phyloP scores from a whole-genome alignment of 2,797 vertebrate species.

The Sebastolobus altivelis region DNA sequence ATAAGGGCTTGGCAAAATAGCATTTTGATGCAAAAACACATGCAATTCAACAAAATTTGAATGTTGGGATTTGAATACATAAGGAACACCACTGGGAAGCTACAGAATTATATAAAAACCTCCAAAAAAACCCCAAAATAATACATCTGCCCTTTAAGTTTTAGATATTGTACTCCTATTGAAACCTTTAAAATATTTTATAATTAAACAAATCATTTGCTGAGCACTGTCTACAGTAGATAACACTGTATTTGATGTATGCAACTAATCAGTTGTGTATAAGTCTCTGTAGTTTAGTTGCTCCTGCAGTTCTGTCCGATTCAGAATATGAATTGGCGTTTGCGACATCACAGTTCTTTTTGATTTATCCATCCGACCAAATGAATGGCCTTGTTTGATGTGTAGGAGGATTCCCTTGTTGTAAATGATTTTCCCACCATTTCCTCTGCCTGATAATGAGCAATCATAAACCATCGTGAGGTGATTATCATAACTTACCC shows the following conservation, averaged over 20 bases:
- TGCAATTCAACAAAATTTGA: too few species aligned
- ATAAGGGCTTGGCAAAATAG: too few species aligned
- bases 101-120: too few species aligned
- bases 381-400: conserved; percentile 19
- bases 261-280: neutral
- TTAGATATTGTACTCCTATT: neutral
- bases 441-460: conserved; percentile 40
- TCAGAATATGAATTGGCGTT: conserved; percentile 32
- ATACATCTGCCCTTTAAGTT: too few species aligned
- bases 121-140: too few species aligned
- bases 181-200: neutral
- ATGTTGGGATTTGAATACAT: too few species aligned
- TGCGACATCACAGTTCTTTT: conserved; percentile 18
- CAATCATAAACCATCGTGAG: conserved; percentile 27
- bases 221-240: neutral
- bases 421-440: neutral
- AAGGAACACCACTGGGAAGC: too few species aligned
- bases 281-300: neutral
- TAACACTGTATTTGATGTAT: neutral
- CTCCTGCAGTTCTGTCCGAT: neutral
- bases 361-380: conserved; percentile 15
- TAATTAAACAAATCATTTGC: neutral
- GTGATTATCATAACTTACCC: conserved; percentile 88
- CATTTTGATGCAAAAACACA: too few species aligned
- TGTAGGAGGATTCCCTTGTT: conserved; percentile 13